Evolutionary conservation across 1,140 invertebrate genomes (phyloP).

Genomic region (Drosophila sp.): DNA sequence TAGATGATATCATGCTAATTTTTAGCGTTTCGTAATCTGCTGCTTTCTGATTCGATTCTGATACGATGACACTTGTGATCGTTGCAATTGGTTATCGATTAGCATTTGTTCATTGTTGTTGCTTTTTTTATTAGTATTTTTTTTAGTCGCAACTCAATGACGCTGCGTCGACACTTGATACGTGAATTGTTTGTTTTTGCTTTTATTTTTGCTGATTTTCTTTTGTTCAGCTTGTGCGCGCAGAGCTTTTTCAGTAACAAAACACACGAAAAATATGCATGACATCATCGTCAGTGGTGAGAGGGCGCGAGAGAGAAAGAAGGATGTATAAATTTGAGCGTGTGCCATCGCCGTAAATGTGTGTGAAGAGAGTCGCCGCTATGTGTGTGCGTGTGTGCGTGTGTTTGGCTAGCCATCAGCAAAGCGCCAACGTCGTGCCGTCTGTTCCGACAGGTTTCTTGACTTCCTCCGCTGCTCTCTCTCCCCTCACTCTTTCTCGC

Average conservation of each 20-base stretch:
- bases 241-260: constrained; percentile 70
- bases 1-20: constrained; percentile 55
- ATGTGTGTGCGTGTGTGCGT: constrained; percentile 11
- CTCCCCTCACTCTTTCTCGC: background rate
- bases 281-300: constrained; percentile 67
- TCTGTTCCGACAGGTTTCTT: constrained; percentile 46
- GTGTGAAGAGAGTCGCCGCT: too few species aligned
- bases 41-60: background rate
- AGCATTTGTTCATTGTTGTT: constrained; percentile 23
- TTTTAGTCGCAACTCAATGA: constrained; percentile 19
- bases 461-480: constrained; percentile 28
- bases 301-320: constrained; percentile 43
- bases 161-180: constrained; percentile 46
- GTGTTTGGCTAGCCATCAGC: constrained; percentile 34
- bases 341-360: constrained; percentile 11
- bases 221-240: constrained; percentile 55
- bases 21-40: constrained; percentile 40
- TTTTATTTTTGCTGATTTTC: constrained; percentile 33
- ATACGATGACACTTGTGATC: constrained; percentile 43
- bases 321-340: constrained; percentile 30
- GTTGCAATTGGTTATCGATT: constrained; percentile 40
- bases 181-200: constrained; percentile 15
- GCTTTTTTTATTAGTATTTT: background rate
- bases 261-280: constrained; percentile 76
- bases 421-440: constrained; percentile 34